Evolutionary conservation across 92 coral and sea anemone species (phyloP).

Genomic region (Bergia sp.): DNA sequence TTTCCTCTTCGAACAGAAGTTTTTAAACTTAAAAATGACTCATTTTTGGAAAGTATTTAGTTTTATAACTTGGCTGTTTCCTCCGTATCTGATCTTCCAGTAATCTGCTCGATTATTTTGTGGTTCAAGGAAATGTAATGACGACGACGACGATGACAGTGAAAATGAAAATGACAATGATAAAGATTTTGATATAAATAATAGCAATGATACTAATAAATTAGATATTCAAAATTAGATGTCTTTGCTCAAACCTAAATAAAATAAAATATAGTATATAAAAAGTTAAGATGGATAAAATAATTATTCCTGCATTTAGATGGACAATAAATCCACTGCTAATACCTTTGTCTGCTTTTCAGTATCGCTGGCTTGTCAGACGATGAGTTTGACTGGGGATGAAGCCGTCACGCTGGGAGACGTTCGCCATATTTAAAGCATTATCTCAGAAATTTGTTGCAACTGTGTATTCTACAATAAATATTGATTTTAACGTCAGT

Average conservation of each 20-base stretch:
- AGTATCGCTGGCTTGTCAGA: conserved; percentile 64
- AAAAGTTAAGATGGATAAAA: background rate
- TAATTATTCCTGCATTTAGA: background rate
- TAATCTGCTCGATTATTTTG: background rate
- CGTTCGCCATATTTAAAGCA: background rate
- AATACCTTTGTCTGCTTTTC: background rate
- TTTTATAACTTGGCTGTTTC: background rate
- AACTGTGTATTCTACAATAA: background rate
- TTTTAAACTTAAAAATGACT: background rate
- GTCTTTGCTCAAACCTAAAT: background rate
- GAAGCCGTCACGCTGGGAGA: background rate
- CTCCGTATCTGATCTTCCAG: background rate
- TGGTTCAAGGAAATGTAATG: background rate
- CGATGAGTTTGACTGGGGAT: conserved; percentile 70
- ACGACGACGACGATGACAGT: background rate
- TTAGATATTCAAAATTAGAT: background rate
- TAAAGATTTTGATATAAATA: too few relatives aligned
- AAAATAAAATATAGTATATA: background rate
- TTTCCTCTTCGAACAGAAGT: background rate
- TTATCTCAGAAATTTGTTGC: background rate
- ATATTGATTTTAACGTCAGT: background rate
- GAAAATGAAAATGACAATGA: too few relatives aligned
- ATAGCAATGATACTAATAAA: too few relatives aligned
- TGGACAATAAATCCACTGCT: background rate
- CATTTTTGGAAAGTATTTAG: background rate